Evolutionary conservation across 2,113 vertebrate species (phyloP).

Genomic region (Bujurquina vittata): DNA sequence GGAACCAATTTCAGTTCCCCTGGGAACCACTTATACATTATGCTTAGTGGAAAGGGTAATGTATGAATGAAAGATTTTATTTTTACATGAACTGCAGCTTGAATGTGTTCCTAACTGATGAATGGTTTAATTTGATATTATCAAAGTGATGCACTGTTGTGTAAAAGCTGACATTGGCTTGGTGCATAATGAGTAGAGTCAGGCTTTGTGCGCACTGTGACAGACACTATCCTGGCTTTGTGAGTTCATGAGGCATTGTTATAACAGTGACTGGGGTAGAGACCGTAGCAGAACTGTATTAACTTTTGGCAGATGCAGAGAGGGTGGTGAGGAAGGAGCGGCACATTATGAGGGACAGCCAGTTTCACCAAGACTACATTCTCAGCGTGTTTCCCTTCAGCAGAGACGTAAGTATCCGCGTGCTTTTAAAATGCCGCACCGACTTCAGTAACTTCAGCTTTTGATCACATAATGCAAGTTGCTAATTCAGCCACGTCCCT

Average conservation of each 20-base stretch:
- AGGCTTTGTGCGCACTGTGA: neutral
- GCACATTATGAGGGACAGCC: constrained; percentile 46
- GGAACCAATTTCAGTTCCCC: neutral
- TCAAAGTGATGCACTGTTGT: neutral
- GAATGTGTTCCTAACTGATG: neutral
- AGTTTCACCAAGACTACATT: constrained; percentile 41
- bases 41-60: neutral
- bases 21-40: constrained; percentile 7
- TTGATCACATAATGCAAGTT: neutral
- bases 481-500: neutral
- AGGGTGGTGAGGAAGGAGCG: constrained; percentile 28
- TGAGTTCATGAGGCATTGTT: neutral
- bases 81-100: neutral
- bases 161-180: constrained; percentile 4
- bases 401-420: constrained; percentile 49
- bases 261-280: neutral
- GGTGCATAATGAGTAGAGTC: neutral
- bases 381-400: constrained; percentile 67
- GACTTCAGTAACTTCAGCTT: neutral
- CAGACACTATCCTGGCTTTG: neutral
- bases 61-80: neutral
- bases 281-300: neutral
- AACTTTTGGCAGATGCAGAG: constrained; percentile 58
- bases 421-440: neutral
- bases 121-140: neutral